Base-by-base conservation (phyloP, 2,797 vertebrate genomes). In the Paguma larvata region DNA sequence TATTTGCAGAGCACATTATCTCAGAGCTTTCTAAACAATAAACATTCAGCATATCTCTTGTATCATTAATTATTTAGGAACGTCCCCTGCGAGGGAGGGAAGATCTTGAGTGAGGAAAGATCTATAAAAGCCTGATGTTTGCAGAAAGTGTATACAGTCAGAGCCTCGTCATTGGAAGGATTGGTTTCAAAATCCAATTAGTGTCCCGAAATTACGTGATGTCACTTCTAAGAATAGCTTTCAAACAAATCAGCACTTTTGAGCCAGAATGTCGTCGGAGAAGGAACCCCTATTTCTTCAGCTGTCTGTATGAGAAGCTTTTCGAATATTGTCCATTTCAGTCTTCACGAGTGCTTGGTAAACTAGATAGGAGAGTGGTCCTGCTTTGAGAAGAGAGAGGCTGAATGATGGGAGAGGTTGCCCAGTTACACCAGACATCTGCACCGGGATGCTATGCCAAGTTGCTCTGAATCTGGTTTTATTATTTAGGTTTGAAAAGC, bases 1-100 rank as follows among this genome's bases (percentile, higher is more conserved):
- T 13, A 48, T 0, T 0, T 0, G 16, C 18, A 0, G 5, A 4
- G 46, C 10, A 23, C 70, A 2, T 16, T 4, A 48, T 48, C 13
- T 75, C 51, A 30, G 21, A 0, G 18, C 51, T 25, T 11, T 21
- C 16, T 15, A 27, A 56, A 3, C 59, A 63, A 13, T 4, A 19
- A 75, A 16, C 32, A 89, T 25, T 70, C 59, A 19, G 19, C 27
- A 0, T 16, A n/a, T 89, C 75, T 77, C 67, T 70, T 18, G 6
- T 38, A 21, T 2, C 53, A 23, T 95, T 48, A 77, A 92, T 86
- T 92, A 95, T 89, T 89, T 7, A 95, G 44, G 65, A 82, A 6
- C 1, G 2, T 5, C 15, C 12, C 67, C 79, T 82, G 1, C 23
- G 73, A 46, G n/a, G 5, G 23, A 77, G 65, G 19, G 51, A 46